These are phyloP conservation scores for Smutsia temminckii DNA, from an alignment of 2,797 vertebrate genomes.

Conservation along the genomic window DNA sequence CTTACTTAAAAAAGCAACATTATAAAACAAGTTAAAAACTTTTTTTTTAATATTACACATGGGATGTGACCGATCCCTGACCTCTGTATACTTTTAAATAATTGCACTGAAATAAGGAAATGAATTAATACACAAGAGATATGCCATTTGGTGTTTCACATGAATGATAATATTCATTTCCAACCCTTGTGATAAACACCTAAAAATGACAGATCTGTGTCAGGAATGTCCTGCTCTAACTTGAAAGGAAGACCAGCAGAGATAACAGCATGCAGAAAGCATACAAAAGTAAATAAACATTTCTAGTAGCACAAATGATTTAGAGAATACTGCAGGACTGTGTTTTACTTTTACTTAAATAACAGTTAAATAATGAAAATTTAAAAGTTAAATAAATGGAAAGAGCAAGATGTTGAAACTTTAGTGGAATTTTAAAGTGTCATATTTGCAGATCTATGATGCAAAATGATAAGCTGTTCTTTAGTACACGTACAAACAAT, in stretches of 20 bases:
- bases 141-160: neutral
- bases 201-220: neutral
- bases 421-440: slow-evolving; percentile 13
- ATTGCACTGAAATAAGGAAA: neutral
- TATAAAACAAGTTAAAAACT: slow-evolving; percentile 1
- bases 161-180: neutral
- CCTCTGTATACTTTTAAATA: neutral
- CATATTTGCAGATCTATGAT: neutral
- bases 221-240: neutral
- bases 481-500: neutral
- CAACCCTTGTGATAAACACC: neutral
- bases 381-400: neutral
- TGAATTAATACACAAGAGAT: neutral
- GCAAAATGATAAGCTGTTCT: neutral
- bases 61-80: neutral
- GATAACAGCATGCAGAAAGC: neutral
- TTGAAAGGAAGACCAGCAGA: neutral
- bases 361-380: neutral
- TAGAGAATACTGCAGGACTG: neutral
- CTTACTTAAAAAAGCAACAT: neutral
- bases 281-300: slow-evolving; percentile 32
- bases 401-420: slow-evolving; percentile 11
- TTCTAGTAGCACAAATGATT: slow-evolving; percentile 19
- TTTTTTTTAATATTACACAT: neutral
- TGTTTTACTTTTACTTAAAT: neutral